Conservation (phyloP, 1,140 invertebrate genomes). For the Halesus radiatus region DNA sequence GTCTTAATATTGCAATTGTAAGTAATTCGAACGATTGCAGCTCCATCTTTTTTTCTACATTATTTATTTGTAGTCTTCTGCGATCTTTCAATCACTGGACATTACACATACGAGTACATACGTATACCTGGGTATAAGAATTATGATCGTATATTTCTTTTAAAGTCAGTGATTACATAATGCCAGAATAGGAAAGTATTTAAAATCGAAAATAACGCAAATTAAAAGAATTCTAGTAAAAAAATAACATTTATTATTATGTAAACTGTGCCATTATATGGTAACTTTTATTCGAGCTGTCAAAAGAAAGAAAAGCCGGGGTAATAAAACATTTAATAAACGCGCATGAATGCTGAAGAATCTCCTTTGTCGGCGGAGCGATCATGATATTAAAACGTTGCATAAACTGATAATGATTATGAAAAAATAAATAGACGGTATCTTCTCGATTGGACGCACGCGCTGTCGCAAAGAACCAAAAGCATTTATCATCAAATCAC, state of each 20-base stretch:
- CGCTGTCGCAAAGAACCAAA: neutral
- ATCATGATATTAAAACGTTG: slow-evolving; percentile 1
- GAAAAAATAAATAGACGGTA: neutral
- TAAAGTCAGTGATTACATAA: no score
- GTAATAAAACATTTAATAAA: neutral
- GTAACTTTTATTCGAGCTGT: neutral
- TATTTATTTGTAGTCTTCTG: no score
- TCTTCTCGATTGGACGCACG: neutral
- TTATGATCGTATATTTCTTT: no score
- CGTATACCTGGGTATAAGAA: no score
- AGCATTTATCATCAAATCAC: neutral
- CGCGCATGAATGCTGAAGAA: neutral
- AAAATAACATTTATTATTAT: neutral
- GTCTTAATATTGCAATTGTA: no score
- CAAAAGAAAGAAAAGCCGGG: neutral
- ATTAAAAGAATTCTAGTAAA: neutral
- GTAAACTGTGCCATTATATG: neutral
- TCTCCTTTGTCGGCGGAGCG: neutral
- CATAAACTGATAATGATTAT: neutral
- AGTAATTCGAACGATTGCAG: no score
- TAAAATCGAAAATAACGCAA: no score
- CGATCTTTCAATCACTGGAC: no score
- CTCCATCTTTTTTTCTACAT: no score
- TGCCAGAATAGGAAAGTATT: no score
- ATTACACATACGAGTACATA: no score